phyloP scores from a whole-genome alignment of 2,888 invertebrate species.

The Hypomecis atomaria region DNA sequence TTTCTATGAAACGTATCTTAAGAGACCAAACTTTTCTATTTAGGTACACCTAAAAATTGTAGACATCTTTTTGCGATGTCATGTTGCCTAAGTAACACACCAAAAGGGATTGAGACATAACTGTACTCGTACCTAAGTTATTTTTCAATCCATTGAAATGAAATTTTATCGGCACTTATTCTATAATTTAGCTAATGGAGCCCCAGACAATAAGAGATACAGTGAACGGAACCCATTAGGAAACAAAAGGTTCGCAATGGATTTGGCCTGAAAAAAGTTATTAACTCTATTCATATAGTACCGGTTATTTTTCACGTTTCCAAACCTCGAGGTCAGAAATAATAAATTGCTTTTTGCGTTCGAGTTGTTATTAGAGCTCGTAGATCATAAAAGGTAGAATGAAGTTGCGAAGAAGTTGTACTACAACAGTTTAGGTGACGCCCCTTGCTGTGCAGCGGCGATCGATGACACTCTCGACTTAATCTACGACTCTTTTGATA shows the following conservation, averaged over 20 bases:
- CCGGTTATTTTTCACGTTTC: constrained; percentile 37
- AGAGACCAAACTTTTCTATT: no score
- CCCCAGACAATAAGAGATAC: constrained; percentile 41
- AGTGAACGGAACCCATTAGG: constrained; percentile 41
- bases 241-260: constrained; percentile 44
- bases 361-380: constrained; percentile 43
- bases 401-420: constrained; percentile 46
- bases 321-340: constrained; percentile 33
- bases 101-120: constrained; percentile 3
- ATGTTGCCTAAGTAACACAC: background rate
- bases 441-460: constrained; percentile 26
- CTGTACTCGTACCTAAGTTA: constrained; percentile 15
- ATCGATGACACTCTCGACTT: constrained; percentile 28
- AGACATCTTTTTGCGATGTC: background rate
- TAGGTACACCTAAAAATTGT: background rate
- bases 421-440: constrained; percentile 24
- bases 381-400: constrained; percentile 46
- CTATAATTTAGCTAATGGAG: constrained; percentile 41
- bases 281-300: constrained; percentile 37
- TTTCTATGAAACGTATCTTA: no score
- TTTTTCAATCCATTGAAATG: constrained; percentile 35
- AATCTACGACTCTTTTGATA: constrained; percentile 28
- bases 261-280: constrained; percentile 42
- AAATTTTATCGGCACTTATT: constrained; percentile 37
- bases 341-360: constrained; percentile 39